Base-by-base conservation (phyloP, 2,797 vertebrate species). In the Sebastes iracundus region DNA sequence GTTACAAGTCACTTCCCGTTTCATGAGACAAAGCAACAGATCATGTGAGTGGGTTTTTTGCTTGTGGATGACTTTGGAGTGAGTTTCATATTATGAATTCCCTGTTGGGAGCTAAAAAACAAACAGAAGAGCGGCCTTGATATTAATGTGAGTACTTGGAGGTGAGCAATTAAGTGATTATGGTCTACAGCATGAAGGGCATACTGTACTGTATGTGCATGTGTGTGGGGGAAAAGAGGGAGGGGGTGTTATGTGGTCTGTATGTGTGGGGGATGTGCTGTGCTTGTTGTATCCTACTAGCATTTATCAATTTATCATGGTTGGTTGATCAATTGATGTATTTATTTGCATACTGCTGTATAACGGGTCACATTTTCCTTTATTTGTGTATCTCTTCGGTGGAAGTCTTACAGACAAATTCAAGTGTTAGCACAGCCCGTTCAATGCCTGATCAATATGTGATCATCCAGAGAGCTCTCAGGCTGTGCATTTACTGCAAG, bases 1-100 rank as follows among this genome's bases (percentile, higher is more conserved):
- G 83, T 89, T 82, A 87, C 81, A 87, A 89, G 87, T 93, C 90
- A 94, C 89, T 93, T 94, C 93, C 93, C 82, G 70, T 93, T 91
- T 91, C 70, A 87, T 66, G 85, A 85, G 81, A 93, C 90, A 94
- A 93, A 92, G 88, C 88, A 91, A 79, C 91, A 92, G 81, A 92
- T 94, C 91, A 90, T 87, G 82, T 85, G 89, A 77, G 81, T 80
- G 65, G 64, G 55, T 82, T 73, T 49, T 81, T 18, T 81, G 60
- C 68, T 30, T 62, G 74, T 79, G 55, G 13, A 46, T 59, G 72
- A 72, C 4, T 80, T 7, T 61, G 18, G 30, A 67, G 53, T 59
- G 64, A 46, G 28, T 85, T 79, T 77, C 14, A 61, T 30, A 75
- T 14, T 82, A 75, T 86, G 0, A 10, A 65, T 71, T 9, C 22